Evolutionary conservation across 2,888 invertebrate genomes (phyloP).

Genomic region (Melieria omissa): DNA sequence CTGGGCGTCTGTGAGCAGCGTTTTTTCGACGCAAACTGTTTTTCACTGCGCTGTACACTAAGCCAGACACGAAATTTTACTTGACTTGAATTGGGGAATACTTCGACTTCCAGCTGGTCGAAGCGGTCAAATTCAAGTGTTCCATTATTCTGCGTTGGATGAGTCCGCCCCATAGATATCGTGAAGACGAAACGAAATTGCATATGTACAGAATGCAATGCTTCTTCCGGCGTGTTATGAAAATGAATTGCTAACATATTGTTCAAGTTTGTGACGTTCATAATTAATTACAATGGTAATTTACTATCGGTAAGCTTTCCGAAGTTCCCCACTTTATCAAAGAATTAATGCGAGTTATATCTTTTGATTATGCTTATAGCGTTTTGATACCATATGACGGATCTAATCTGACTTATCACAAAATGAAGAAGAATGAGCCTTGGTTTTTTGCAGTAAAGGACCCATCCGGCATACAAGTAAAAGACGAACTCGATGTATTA

Average conservation of each 20-base stretch:
- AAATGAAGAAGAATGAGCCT: slow-evolving; percentile 59
- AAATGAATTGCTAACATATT: slow-evolving; percentile 21
- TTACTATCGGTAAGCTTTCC: slow-evolving; percentile 52
- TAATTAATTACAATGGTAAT: slow-evolving; percentile 7
- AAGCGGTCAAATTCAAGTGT: slow-evolving; percentile 57
- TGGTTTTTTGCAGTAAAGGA: slow-evolving; percentile 59
- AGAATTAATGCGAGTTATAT: neutral
- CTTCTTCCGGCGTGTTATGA: slow-evolving; percentile 27
- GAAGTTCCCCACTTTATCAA: neutral
- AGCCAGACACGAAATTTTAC: slow-evolving; percentile 60
- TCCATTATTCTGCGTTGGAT: slow-evolving; percentile 56
- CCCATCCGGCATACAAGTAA: slow-evolving; percentile 61
- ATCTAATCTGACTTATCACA: slow-evolving; percentile 50
- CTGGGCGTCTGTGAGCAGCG: slow-evolving; percentile 15
- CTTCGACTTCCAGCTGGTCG: slow-evolving; percentile 55
- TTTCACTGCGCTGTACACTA: slow-evolving; percentile 56
- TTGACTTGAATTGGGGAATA: slow-evolving; percentile 61
- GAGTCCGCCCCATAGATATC: slow-evolving; percentile 47
- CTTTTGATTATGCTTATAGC: slow-evolving; percentile 20
- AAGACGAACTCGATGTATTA: slow-evolving; percentile 55
- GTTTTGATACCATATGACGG: slow-evolving; percentile 43
- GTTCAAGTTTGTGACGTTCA: too few species aligned
- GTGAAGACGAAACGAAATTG: slow-evolving; percentile 57
- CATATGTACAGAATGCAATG: slow-evolving; percentile 51
- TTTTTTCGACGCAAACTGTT: slow-evolving; percentile 52